These are phyloP conservation scores for Cavia porcellus DNA, from an alignment of 2,113 vertebrate species.

Conservation along the genomic window DNA sequence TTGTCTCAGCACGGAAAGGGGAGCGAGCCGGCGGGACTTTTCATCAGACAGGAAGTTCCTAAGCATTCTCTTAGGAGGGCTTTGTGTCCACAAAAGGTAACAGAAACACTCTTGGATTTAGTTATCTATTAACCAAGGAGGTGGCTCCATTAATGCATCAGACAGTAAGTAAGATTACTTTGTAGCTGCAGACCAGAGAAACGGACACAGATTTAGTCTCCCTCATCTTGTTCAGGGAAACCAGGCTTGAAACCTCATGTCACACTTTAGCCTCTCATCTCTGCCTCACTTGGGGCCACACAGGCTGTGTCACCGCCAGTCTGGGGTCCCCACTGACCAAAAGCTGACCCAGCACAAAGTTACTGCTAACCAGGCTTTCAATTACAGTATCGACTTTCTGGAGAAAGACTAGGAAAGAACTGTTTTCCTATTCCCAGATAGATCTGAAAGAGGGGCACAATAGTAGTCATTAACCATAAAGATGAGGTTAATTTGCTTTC, in stretches of 20 bases:
- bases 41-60: not conserved
- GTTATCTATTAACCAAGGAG: not conserved
- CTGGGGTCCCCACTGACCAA: constrained; percentile 23
- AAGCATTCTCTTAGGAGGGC: not conserved
- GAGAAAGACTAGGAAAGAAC: constrained; percentile 54
- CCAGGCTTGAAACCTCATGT: not conserved
- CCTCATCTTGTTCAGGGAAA: not conserved
- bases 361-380: constrained; percentile 53
- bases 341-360: constrained; percentile 64
- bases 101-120: constrained; percentile 8
- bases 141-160: not conserved
- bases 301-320: not conserved
- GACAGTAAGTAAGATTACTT: not conserved
- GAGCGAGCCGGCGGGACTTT: not conserved
- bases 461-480: constrained; percentile 71
- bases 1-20: not conserved
- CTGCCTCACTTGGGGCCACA: not conserved
- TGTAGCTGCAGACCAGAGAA: not conserved
- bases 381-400: constrained; percentile 67
- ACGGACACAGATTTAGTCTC: not conserved
- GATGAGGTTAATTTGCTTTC: constrained; percentile 69
- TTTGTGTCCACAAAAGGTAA: not conserved
- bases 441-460: constrained; percentile 58
- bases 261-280: not conserved
- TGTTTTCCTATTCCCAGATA: constrained; percentile 47